Percentiles rank a stretch among this genome's conserved stretches.
phyloP scores from a whole-genome alignment of 1,140 invertebrate genomes.

The Archegozetes longisetosus region DNA sequence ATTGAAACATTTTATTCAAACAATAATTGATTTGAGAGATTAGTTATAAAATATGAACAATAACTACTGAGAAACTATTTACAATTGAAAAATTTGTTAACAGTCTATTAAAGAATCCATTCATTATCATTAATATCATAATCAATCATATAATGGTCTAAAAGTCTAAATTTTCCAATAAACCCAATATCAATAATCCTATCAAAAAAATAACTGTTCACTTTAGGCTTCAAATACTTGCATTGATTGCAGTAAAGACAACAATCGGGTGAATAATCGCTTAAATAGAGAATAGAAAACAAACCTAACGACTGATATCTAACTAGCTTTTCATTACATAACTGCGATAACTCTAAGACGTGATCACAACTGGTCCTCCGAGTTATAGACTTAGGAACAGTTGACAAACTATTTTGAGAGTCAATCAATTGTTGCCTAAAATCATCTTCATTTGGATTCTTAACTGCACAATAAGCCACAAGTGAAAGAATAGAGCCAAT shows the following conservation, averaged over 20 bases:
- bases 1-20: too few relatives aligned
- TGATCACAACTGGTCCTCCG: conserved; percentile 48
- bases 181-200: conserved; percentile 60
- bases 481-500: not conserved
- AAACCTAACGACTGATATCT: conserved; percentile 47
- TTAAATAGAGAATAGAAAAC: conserved; percentile 53
- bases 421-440: conserved; percentile 42
- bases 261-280: conserved; percentile 45
- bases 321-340: conserved; percentile 46
- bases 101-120: too few relatives aligned
- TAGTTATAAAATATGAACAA: too few relatives aligned
- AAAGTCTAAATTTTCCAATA: conserved; percentile 51
- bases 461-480: not conserved
- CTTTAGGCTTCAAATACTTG: conserved; percentile 44
- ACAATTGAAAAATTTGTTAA: too few relatives aligned
- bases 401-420: conserved; percentile 42
- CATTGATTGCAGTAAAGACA: conserved; percentile 52
- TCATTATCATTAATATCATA: conserved; percentile 52
- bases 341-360: conserved; percentile 42
- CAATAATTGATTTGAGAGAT: too few relatives aligned
- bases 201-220: conserved; percentile 32
- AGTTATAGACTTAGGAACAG: conserved; percentile 43
- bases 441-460: conserved; percentile 45
- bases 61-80: too few relatives aligned
- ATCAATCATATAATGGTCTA: conserved; percentile 50